Base-by-base conservation (phyloP, 2,888 invertebrate genomes). In the Atherix ibis region DNA sequence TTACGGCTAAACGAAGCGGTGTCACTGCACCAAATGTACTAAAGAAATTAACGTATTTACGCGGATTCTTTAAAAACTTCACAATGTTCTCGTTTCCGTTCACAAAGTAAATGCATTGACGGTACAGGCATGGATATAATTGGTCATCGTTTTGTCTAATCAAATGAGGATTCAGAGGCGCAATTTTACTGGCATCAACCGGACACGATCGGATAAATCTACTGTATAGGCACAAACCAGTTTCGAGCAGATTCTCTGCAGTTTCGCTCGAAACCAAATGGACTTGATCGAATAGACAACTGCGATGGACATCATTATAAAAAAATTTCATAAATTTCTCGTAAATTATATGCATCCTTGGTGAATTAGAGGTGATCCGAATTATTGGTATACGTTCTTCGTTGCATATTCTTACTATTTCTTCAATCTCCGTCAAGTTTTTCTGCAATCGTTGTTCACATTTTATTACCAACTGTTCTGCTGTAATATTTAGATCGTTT, bases 131-230 rank as follows among this genome's bases (percentile, higher is more conserved):
- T 1, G 76, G 65, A 53, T 54, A 70, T 13, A 73, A 46, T 27
- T 62, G 54, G 28, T 55, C 27, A 12, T 34, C 31, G 6, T 12
- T 25, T 24, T 22, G 14, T 10, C 34, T 27, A 9, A 40, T 43
- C 5, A 36, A 16, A 15, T 32, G 42, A 16, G 38, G 38, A 33
- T 38, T 39, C 5, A 33, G n/a, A 5, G 31, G 35, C 27, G 40
- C 35, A 12, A 41, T 9, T 32, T 68, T 63, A 46, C 51, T 63
- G 31, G 71, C 56, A 46, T 70, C 67, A 1, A 78, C 75, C 1
- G 78, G 78, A 49, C 77, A 76, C 46, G 68, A 64, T 35, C 67
- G 64, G 15, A 70, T 66, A 51, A 75, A 77, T 43, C 67, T 66
- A 49, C 76, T 77, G 14, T 70, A 49, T 40, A 75, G 68, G 48